Base-by-base conservation (phyloP, 2,888 invertebrate species). In the Amphipoea oculea region DNA sequence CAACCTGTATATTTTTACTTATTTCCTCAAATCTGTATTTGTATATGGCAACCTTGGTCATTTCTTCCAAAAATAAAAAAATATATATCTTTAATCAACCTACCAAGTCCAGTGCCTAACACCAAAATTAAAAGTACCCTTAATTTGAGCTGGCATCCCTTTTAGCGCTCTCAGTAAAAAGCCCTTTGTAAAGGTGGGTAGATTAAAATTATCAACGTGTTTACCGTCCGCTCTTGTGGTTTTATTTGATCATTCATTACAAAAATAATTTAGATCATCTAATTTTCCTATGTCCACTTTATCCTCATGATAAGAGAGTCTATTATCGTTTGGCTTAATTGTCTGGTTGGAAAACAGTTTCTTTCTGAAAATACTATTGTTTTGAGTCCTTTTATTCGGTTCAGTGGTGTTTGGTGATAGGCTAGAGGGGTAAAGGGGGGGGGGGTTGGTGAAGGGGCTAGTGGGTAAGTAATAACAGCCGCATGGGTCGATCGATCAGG, bases 191-290 rank as follows among this genome's bases (percentile, higher is more conserved):
- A 84, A 90, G 91, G 90, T 90, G 86, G 89, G 92, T 90, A 91
- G 91, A 93, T 94, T 94, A 93, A 93, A 94, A 93, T 94, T 94
- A 93, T 93, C 92, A 93, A 91, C 93, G 88, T 92, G 90, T 92
- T 92, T 89, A 81, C 90, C 87, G 85, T 88, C 89, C 88, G 87
- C 87, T 88, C 88, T 83, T 85, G 91, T 82, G 91, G 89, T 93
- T 92, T 90, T 91, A 91, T 92, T 92, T 91, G 89, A 86, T 89
- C 89, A 88, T 88, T 88, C 86, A 86, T 88, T 86, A 89, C 87
- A 89, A 90, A 90, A 87, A 90, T 88, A 87, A 86, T 88, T 86
- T 67, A 36, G 71, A 68, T 57, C 54, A 71, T 82, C 63, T 80
- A 71, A 78, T 79, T 86, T 78, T 76, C 67, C 74, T 79, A 83